Percentiles rank a stretch among this genome's conserved stretches.
Evolutionary conservation across 1,140 invertebrate species (phyloP).

Genomic region (Alviniconcha marisindica): DNA sequence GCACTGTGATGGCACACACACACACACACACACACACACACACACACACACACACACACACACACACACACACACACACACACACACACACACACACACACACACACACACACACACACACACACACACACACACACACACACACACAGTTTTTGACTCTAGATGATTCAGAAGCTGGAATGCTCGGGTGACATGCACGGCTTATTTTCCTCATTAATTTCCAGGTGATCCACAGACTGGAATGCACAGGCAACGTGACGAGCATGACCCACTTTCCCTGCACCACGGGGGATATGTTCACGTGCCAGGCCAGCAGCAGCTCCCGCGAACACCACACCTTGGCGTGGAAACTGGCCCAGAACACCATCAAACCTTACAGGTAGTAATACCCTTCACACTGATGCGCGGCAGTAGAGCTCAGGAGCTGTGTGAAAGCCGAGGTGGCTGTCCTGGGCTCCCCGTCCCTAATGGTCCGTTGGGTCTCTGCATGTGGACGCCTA

Average conservation of each 20-base stretch:
- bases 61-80: background rate
- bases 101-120: conserved; percentile 9
- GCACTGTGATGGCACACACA: background rate
- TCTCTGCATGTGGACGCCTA: too few relatives aligned
- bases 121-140: conserved; percentile 9
- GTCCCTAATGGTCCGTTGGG: too few relatives aligned
- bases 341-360: conserved; percentile 24
- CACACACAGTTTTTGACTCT: background rate
- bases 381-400: background rate
- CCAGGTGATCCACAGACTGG: background rate
- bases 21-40: conserved; percentile 6
- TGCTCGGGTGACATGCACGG: too few relatives aligned
- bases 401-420: background rate
- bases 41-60: background rate
- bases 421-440: too few relatives aligned
- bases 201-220: too few relatives aligned
- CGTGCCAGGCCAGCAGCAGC: conserved; percentile 23
- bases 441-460: too few relatives aligned
- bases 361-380: conserved; percentile 19
- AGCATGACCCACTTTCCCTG: conserved; percentile 19
- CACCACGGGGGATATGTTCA: conserved; percentile 25
- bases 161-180: too few relatives aligned
- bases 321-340: conserved; percentile 8
- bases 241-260: background rate
- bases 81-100: conserved; percentile 27